These are phyloP conservation scores for Halichoerus grypus DNA, from an alignment of 2,113 vertebrate genomes.

Conservation along the genomic window DNA sequence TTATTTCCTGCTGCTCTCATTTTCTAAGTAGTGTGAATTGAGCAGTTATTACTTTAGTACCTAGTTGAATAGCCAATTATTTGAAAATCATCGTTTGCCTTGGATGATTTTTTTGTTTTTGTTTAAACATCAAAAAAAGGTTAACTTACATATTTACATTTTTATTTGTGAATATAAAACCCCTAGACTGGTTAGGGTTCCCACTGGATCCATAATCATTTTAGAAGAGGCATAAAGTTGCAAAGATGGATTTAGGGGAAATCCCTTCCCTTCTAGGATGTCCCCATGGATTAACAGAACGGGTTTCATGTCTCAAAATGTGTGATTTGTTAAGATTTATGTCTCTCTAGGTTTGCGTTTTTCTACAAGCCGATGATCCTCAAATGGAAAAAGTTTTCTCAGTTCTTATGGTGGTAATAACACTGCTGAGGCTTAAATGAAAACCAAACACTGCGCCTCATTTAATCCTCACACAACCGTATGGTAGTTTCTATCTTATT, in stretches of 20 bases:
- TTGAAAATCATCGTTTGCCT: background rate
- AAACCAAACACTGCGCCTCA: background rate
- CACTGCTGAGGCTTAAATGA: slow-evolving; percentile 37
- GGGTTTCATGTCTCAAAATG: background rate
- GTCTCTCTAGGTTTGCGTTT: background rate
- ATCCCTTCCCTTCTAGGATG: background rate
- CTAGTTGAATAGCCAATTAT: background rate
- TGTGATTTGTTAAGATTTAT: background rate
- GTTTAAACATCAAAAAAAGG: background rate
- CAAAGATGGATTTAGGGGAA: background rate
- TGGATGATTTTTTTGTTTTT: background rate
- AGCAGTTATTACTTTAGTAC: background rate
- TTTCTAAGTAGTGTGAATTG: background rate
- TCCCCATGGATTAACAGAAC: background rate
- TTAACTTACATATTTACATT: background rate
- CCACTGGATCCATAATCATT: background rate
- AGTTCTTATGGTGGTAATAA: background rate
- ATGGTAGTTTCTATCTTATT: slow-evolving; percentile 4
- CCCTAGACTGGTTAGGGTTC: background rate
- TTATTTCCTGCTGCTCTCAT: background rate
- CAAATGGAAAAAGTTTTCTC: background rate
- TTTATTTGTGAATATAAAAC: background rate
- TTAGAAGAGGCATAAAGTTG: background rate
- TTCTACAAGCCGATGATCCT: background rate
- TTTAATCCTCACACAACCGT: slow-evolving; percentile 9